Conservation (phyloP, 2,797 vertebrate genomes). For the Hafferia zeledoni region DNA sequence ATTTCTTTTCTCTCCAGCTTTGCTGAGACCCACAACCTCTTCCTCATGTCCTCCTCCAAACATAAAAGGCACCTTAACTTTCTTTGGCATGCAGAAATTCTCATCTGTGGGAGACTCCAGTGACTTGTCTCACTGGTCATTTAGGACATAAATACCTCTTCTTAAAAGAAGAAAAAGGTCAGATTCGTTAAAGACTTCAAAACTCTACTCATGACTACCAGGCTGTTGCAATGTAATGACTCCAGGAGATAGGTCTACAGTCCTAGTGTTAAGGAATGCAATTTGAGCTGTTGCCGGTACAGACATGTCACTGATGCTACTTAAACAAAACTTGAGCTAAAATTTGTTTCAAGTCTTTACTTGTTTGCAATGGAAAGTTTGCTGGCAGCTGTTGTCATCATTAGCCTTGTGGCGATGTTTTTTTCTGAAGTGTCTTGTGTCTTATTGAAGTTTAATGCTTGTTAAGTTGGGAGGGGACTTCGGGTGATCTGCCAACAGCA, state of each 20-base stretch:
- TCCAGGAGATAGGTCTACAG: slow-evolving; percentile 50
- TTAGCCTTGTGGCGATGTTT: slow-evolving; percentile 84
- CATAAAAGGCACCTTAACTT: neutral
- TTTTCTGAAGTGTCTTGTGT: slow-evolving; percentile 80
- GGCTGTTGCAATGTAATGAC: slow-evolving; percentile 52
- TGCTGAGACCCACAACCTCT: neutral
- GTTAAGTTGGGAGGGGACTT: slow-evolving; percentile 82
- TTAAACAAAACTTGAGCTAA: slow-evolving; percentile 78
- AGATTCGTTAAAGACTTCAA: slow-evolving; percentile 32
- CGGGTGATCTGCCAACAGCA: slow-evolving; percentile 75
- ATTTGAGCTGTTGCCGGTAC: slow-evolving; percentile 76
- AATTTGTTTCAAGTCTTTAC: slow-evolving; percentile 82
- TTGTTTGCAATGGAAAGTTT: slow-evolving; percentile 79
- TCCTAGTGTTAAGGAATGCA: slow-evolving; percentile 81
- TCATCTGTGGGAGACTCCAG: neutral
- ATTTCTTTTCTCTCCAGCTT: neutral
- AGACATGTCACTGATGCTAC: slow-evolving; percentile 83
- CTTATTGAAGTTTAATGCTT: slow-evolving; percentile 80
- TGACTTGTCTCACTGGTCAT: neutral
- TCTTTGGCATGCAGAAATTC: neutral
- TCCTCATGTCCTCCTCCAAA: neutral
- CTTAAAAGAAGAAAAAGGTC: slow-evolving; percentile 11
- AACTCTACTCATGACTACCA: slow-evolving; percentile 12
- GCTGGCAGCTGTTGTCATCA: slow-evolving; percentile 84
- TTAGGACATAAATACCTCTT: neutral